Conservation (phyloP, 2,113 vertebrate species). For the Calyptomena viridis region DNA sequence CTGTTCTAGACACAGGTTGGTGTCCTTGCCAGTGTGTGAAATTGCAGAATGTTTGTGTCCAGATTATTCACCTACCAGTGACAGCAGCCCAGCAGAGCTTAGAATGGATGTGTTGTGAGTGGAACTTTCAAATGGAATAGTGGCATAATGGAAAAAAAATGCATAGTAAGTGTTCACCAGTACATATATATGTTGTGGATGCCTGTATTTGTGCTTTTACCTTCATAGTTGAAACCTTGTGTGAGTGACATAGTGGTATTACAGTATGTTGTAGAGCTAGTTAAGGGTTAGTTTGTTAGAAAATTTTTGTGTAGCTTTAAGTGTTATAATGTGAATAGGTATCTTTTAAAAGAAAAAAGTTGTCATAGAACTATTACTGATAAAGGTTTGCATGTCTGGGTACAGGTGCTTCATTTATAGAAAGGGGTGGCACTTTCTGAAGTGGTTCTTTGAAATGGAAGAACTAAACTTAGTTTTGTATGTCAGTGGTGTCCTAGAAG, state of each 20-base stretch:
- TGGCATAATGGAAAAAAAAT: not conserved
- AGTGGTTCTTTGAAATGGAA: not conserved
- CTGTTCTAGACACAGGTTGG: not conserved
- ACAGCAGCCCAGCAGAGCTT: not conserved
- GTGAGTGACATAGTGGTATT: not conserved
- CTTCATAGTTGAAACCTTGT: not conserved
- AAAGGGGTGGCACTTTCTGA: not conserved
- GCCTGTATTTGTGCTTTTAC: not conserved
- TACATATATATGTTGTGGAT: not conserved
- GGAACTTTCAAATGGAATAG: not conserved
- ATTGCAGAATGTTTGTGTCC: not conserved
- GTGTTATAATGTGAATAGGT: not conserved
- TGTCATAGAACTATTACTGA: not conserved
- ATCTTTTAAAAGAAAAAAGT: not conserved
- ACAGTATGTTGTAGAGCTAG: not conserved
- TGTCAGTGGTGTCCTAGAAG: not conserved
- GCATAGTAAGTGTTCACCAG: not conserved
- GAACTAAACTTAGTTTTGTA: not conserved
- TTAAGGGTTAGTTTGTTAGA: not conserved
- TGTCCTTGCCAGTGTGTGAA: not conserved
- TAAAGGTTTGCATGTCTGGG: not conserved
- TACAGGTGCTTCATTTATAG: not conserved
- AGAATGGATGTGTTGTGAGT: not conserved
- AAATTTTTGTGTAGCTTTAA: not conserved
- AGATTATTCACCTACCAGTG: not conserved